phyloP scores from a whole-genome alignment of 2,888 invertebrate species.

The Rhagonycha lutea region DNA sequence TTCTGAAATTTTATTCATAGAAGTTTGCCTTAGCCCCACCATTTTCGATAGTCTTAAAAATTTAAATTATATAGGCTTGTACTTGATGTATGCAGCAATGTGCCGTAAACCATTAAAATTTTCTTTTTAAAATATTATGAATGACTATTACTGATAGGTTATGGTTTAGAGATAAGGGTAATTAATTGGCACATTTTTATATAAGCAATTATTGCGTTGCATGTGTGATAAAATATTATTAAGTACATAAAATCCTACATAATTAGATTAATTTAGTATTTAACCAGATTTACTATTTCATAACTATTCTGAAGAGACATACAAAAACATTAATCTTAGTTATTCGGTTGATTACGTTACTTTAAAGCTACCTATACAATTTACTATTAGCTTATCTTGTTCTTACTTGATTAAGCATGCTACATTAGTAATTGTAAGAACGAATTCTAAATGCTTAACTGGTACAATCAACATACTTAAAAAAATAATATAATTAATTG shows the following conservation, averaged over 20 bases:
- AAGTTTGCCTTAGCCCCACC: no score
- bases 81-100: no score
- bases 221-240: neutral
- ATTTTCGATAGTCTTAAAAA: no score
- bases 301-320: neutral
- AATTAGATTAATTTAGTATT: neutral
- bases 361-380: conserved; percentile 3
- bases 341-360: conserved; percentile 16
- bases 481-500: neutral
- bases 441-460: neutral
- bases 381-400: conserved; percentile 13
- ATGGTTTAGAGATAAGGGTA: neutral
- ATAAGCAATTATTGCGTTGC: neutral
- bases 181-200: neutral
- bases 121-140: no score
- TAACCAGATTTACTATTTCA: neutral
- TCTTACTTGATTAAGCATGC: conserved; percentile 7
- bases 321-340: conserved; percentile 15
- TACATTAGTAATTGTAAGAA: neutral
- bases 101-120: no score
- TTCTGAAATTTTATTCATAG: no score
- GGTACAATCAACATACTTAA: neutral
- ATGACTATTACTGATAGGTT: no score
- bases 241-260: neutral
- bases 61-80: no score